Evolutionary conservation across 2,888 invertebrate genomes (phyloP), one percentile per base, ranked within the genome.

Genomic region (Tachystola acroxantha): DNA sequence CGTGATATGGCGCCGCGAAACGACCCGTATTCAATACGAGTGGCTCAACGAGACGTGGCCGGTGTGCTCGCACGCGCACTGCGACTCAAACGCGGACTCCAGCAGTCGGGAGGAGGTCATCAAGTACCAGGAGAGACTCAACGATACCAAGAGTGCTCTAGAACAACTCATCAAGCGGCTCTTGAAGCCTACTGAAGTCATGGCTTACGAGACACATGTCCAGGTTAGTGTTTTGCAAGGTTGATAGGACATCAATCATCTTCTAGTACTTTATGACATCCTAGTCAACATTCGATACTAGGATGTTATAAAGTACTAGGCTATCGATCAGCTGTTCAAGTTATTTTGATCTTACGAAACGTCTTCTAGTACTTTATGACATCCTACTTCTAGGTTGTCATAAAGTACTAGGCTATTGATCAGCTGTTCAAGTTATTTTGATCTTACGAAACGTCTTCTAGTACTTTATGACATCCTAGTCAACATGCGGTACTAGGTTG

Each of bases 1-100:
- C 1, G 92, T 97, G 30, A 90, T 97, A 45, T 98, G 97, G 97
- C 90, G 97, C 1, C 90, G 94, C 26, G 96, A 97, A 63, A 90
- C 92, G 7, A 91, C 92, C n/a, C 93, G 93, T 50, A 84, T 98
- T 7, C 95, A 95, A 59, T 98, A 96, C 72, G 96, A 97, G 72
- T 98, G 97, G 96, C 77, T 96, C 35, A 89, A 92, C 48, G 89
- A 89, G 36, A 92, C 91, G 25, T 93, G 93, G 92, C 89, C 90
- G 33, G 74, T 78, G 0, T 91, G 92, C 32, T 70, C 65, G 46
- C 74, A 79, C 41, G 65, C 73, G 12, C 88, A 90, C 12, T 82
- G 79, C 57, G 54, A 59, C 33, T 43, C 56, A 40, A 65, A 50
- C 33, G 46, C 56, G 37, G 73, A 43, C 52, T 74, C 50, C 19